Conservation (phyloP, 1,140 invertebrate genomes). For the Drosophila triauraria region DNA sequence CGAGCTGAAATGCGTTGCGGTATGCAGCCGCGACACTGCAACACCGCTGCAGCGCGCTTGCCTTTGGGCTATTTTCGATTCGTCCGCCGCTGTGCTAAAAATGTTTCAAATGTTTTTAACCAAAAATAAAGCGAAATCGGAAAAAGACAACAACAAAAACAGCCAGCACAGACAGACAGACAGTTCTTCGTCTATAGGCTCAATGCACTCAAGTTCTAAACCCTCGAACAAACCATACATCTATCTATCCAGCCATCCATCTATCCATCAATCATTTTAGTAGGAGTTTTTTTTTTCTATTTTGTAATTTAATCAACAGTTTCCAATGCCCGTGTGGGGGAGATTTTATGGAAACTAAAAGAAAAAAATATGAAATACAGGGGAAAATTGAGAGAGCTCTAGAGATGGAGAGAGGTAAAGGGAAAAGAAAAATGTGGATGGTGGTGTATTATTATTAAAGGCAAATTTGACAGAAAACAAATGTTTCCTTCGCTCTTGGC, state of each 20-base stretch:
- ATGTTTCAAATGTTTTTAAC: slow-evolving; percentile 80
- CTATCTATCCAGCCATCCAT: slow-evolving; percentile 23
- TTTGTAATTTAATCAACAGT: slow-evolving; percentile 78
- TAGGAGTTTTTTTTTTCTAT: slow-evolving; percentile 4
- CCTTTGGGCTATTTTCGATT: slow-evolving; percentile 70
- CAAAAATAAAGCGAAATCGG: slow-evolving; percentile 38
- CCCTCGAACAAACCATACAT: slow-evolving; percentile 23
- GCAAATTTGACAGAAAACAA: slow-evolving; percentile 83
- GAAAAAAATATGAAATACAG: slow-evolving; percentile 31
- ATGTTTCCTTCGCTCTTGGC: slow-evolving; percentile 57
- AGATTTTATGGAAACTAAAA: slow-evolving; percentile 39
- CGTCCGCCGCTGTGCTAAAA: slow-evolving; percentile 76
- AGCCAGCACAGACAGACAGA: slow-evolving; percentile 7
- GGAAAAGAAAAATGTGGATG: slow-evolving; percentile 58
- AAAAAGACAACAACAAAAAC: slow-evolving; percentile 31
- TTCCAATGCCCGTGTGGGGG: slow-evolving; percentile 47
- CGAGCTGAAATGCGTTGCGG: slow-evolving; percentile 81
- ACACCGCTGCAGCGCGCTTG: slow-evolving; percentile 25
- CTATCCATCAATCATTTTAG: slow-evolving; percentile 72
- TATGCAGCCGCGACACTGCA: slow-evolving; percentile 72
- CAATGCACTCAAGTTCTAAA: slow-evolving; percentile 63
- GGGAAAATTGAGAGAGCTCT: slow-evolving; percentile 18
- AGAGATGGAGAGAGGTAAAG: slow-evolving; percentile 8
- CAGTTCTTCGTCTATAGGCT: slow-evolving; percentile 34
- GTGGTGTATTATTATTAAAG: slow-evolving; percentile 77